Base-by-base conservation (phyloP, 2,797 vertebrate genomes). In the Myotis pilosus region DNA sequence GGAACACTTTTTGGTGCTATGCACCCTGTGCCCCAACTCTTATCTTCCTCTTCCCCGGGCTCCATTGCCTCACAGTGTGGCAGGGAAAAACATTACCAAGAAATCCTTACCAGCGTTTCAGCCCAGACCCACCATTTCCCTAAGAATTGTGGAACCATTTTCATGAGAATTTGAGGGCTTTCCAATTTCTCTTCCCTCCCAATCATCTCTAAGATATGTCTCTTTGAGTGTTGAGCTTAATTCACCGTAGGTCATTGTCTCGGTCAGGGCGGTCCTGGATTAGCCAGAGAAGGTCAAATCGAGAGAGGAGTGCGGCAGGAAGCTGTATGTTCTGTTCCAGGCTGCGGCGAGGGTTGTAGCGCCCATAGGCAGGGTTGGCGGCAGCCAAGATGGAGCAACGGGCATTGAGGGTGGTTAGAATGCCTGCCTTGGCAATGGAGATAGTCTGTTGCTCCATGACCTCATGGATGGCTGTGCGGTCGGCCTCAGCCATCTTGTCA, bases 361-460 rank as follows among this genome's bases (percentile, higher is more conserved):
- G 99, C 0, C 99, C 99, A 0, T 99, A 99, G 8, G 99, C 99
- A 0, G 99, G 99, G 97, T 99, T 99, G 30, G 99, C 99, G 0
- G 99, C 99, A 0, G 99, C 99, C 38, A 99, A 97, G 38, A 99
- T 99, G 16, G 99, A 99, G 87, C 99, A 99, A 3, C 99, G 99
- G 3, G 99, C 99, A 0, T 99, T 99, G 76, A 99, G 98, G 0
- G 99, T 99, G 4, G 99, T 99, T 98, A 99, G 98, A 60, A 99
- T 99, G 36, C 99, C 99, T 0, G 99, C 99, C 98, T 99, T 99
- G 44, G 99, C 99, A 1, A 99, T 99, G 87, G 99, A 99, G 97
- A 99, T 99, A 55, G 99, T 99, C 98, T 99, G 99, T 97, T 99
- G 99, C 47, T 99, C 99, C 99, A 99, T 99, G 89, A 99, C 99